phyloP scores from a whole-genome alignment of 2,888 invertebrate species.

The Brenthis hecate region DNA sequence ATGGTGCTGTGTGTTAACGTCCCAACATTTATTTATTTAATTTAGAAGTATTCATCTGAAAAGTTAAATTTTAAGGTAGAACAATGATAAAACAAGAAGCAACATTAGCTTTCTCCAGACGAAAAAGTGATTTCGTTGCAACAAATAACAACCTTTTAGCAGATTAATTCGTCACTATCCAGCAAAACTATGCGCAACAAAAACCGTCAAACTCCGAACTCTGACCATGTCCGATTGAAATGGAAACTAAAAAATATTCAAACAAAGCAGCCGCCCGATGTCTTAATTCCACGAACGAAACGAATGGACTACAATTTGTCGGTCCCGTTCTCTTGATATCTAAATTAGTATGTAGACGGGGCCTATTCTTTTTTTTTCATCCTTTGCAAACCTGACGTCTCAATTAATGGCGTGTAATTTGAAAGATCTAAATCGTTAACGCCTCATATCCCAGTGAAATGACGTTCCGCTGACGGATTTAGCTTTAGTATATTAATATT shows the following conservation, averaged over 20 bases:
- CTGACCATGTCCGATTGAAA: slow-evolving; percentile 52
- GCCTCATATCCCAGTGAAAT: slow-evolving; percentile 54
- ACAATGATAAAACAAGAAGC: background rate
- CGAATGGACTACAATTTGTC: slow-evolving; percentile 74
- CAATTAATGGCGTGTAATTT: slow-evolving; percentile 77
- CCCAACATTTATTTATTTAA: too few species aligned
- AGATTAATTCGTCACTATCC: slow-evolving; percentile 47
- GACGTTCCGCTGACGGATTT: slow-evolving; percentile 41
- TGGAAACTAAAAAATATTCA: slow-evolving; percentile 47
- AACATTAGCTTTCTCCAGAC: background rate
- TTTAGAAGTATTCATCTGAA: too few species aligned
- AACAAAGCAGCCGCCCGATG: slow-evolving; percentile 49
- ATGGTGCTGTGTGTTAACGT: too few species aligned
- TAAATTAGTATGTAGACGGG: slow-evolving; percentile 76
- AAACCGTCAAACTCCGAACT: slow-evolving; percentile 56
- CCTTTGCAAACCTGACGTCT: slow-evolving; percentile 67
- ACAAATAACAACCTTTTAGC: slow-evolving; percentile 38
- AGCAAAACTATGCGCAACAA: slow-evolving; percentile 56
- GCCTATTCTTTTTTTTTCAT: slow-evolving; percentile 57
- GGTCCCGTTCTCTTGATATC: slow-evolving; percentile 74
- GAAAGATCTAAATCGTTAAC: slow-evolving; percentile 69
- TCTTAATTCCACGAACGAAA: slow-evolving; percentile 69
- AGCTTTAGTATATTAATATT: slow-evolving; percentile 43
- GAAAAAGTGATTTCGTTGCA: slow-evolving; percentile 33
- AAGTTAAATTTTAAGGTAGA: too few species aligned